Evolutionary conservation across 1,140 invertebrate genomes (phyloP).

Genomic region (Monochamus saltuarius): DNA sequence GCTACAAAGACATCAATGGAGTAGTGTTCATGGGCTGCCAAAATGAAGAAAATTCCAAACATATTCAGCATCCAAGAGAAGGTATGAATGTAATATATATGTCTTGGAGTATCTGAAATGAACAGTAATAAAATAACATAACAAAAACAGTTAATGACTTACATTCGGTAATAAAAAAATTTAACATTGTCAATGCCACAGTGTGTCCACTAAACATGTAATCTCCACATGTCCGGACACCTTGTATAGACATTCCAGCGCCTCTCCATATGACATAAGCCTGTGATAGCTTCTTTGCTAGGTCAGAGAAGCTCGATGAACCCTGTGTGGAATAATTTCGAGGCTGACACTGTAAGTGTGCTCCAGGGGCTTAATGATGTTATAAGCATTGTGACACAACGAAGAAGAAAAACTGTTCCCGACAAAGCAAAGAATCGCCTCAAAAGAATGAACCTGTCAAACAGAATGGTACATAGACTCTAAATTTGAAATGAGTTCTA

Average conservation of each 20-base stretch:
- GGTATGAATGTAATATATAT: slow-evolving; percentile 91
- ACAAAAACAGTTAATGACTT: slow-evolving; percentile 66
- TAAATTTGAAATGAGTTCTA: neutral
- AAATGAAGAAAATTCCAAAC: slow-evolving; percentile 99
- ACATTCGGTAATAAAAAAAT: slow-evolving; percentile 99
- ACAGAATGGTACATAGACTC: slow-evolving; percentile 14
- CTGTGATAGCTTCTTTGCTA: slow-evolving; percentile 62
- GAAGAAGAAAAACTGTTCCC: slow-evolving; percentile 93
- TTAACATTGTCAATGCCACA: slow-evolving; percentile 92
- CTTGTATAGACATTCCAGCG: slow-evolving; percentile 95
- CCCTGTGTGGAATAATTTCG: slow-evolving; percentile 62
- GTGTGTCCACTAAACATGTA: slow-evolving; percentile 99
- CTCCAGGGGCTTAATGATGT: slow-evolving; percentile 96
- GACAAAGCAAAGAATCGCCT: slow-evolving; percentile 93
- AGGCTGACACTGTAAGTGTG: slow-evolving; percentile 91
- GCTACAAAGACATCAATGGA: slow-evolving; percentile 99
- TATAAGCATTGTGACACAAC: slow-evolving; percentile 98
- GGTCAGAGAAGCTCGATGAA: slow-evolving; percentile 48
- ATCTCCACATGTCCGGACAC: slow-evolving; percentile 96
- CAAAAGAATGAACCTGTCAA: slow-evolving; percentile 87
- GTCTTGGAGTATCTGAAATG: slow-evolving; percentile 87
- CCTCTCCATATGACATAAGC: slow-evolving; percentile 96
- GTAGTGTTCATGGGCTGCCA: slow-evolving; percentile 99
- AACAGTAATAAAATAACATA: slow-evolving; percentile 36
- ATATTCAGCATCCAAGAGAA: slow-evolving; percentile 97